Evolutionary conservation across 2,113 vertebrate genomes (phyloP), one percentile per base, ranked within the genome.

Genomic region (Passer montanus): DNA sequence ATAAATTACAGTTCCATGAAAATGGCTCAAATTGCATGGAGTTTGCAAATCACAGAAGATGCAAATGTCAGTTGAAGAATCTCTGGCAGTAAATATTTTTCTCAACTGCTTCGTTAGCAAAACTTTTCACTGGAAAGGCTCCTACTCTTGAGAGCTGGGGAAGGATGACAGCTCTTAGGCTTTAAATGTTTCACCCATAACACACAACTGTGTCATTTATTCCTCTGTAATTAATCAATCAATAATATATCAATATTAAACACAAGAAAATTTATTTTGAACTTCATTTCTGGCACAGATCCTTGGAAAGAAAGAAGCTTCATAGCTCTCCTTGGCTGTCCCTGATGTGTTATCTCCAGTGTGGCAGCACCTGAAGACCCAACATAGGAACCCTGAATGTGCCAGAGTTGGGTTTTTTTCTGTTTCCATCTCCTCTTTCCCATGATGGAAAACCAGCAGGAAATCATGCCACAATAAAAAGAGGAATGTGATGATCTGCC

Each of bases 51-150:
- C 79, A 53, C 33, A 50, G 75, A 85, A 93, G 78, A 95, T 91
- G 82, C 78, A 90, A 86, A 84, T 86, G 68, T 75, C 82, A 83
- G 3, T 90, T 1, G 53, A 68, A 95, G 92, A 67, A 95, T 81
- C 31, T 84, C 85, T 75, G 72, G 30, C 73, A 87, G 95, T 92
- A 96, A 96, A 95, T 95, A 94, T 93, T 94, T 91, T 95, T 89
- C 84, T 84, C 58, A 64, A 89, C 58, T 75, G 84, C 80, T 94
- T 91, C 0, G 0, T 87, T 93, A 94, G 44, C 89, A 97, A 75
- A 91, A 46, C 17, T 94, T 87, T 84, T 90, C 49, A 35, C 15
- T 84, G 62, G 90, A 86, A 95, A 81, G 14, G 41, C 30, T 94
- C 76, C 56, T 84, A 68, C 64, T 78, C 72, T 80, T 0, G 0